Evolutionary conservation across 2,113 vertebrate species (phyloP), one percentile per base, ranked within the genome.

Genomic region (Caloenas nicobarica): DNA sequence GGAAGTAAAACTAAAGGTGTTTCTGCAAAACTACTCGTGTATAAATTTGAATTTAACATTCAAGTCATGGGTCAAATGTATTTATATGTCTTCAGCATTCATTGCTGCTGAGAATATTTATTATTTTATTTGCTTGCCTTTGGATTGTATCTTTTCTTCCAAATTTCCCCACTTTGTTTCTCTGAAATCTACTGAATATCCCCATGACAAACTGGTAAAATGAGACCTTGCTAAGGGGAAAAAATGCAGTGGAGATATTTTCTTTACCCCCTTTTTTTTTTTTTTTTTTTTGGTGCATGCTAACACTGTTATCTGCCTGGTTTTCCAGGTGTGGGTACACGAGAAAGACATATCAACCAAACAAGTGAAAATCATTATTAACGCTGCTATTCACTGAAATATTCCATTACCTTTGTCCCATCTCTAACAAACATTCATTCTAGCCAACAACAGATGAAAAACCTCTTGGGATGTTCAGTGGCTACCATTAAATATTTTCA

Each of bases 261-360:
- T 28, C 14, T 48, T 88, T 42, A 42, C 42, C 42, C 16, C 23
- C 16, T 54, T 56, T 17, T 3, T 4, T 11, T 1, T 34, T n/a
- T 25, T 62, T 65, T 44, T 13, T 51, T 13, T 61, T 3, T 42
- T 21, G 71, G 34, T 16, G 5, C 1, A 42, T 42, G 42, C 42
- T 42, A 61, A 11, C 3, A 25, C 3, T 3, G 7, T 3, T 4
- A 18, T 22, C 5, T 9, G 23, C 7, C 3, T 36, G 7, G 1
- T 46, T 86, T 86, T 56, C 7, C 11, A 54, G 26, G 16, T 26
- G 9, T 66, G 8, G 7, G 2, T 44, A 22, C 4, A 12, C 7
- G 51, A 42, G 22, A 23, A 24, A 81, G 16, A 46, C 7, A 21
- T 7, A 58, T 10, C 2, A 76, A 28, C 3, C 6, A 46, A 82